Evolutionary conservation across 2,797 vertebrate species (phyloP).

Genomic region (Sebastes kiyomatsui): DNA sequence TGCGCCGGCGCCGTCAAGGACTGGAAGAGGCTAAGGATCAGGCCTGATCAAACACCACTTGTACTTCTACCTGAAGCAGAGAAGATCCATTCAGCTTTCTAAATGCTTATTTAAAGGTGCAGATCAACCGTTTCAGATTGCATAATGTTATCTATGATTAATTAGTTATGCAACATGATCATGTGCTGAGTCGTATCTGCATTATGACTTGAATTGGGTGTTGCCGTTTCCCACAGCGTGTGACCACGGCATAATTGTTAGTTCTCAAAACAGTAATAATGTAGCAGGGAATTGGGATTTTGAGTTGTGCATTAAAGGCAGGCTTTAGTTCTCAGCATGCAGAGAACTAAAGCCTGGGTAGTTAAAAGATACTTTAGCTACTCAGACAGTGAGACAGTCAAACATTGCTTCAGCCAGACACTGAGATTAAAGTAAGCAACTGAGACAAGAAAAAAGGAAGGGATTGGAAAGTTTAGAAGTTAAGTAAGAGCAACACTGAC

Average conservation of each 20-base stretch:
- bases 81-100: background rate
- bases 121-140: slow-evolving; percentile 33
- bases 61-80: background rate
- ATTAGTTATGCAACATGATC: slow-evolving; percentile 26
- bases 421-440: slow-evolving; percentile 7
- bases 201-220: slow-evolving; percentile 17
- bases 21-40: background rate
- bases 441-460: background rate
- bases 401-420: background rate
- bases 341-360: background rate
- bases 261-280: slow-evolving; percentile 6
- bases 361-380: background rate
- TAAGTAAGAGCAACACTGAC: slow-evolving; percentile 11
- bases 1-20: no score
- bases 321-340: background rate
- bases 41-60: background rate
- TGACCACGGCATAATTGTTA: background rate
- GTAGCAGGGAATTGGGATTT: slow-evolving; percentile 11
- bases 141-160: slow-evolving; percentile 27
- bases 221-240: background rate
- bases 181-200: slow-evolving; percentile 18
- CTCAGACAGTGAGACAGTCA: background rate
- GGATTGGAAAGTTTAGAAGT: background rate
- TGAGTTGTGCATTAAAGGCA: background rate
- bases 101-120: slow-evolving; percentile 22